Conservation (phyloP, 2,797 vertebrate genomes). For the Sarcophilus harrisii region DNA sequence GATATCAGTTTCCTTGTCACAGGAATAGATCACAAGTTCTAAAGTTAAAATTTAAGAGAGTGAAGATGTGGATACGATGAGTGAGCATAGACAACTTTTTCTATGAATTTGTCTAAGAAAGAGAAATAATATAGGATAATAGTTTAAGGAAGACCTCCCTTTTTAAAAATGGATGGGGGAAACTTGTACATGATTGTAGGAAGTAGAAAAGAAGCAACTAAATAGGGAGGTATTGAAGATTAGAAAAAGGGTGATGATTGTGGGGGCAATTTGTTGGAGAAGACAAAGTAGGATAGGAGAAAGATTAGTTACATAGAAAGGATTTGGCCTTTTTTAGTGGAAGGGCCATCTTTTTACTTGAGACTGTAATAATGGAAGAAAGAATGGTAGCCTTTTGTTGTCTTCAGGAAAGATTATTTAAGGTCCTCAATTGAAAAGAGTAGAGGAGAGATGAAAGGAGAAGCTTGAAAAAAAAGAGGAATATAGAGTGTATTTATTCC, state of each 20-base stretch:
- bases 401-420: not conserved
- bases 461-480: not conserved
- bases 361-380: not conserved
- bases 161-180: not conserved
- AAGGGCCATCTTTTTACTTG: not conserved
- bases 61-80: not conserved
- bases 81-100: not conserved
- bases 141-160: not conserved
- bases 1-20: too few species aligned
- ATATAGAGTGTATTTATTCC: not conserved
- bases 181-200: not conserved
- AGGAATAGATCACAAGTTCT: too few species aligned
- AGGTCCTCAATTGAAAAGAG: not conserved
- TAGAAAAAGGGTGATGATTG: not conserved
- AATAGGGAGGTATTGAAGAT: not conserved
- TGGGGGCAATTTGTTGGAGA: not conserved
- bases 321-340: not conserved
- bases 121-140: not conserved
- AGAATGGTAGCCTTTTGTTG: not conserved
- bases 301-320: not conserved
- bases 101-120: not conserved
- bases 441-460: not conserved
- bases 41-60: not conserved
- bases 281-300: not conserved
- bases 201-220: not conserved